Evolutionary conservation across 2,888 invertebrate genomes (phyloP), one percentile per base, ranked within the genome.

Genomic region (Eremobia ochroleuca): DNA sequence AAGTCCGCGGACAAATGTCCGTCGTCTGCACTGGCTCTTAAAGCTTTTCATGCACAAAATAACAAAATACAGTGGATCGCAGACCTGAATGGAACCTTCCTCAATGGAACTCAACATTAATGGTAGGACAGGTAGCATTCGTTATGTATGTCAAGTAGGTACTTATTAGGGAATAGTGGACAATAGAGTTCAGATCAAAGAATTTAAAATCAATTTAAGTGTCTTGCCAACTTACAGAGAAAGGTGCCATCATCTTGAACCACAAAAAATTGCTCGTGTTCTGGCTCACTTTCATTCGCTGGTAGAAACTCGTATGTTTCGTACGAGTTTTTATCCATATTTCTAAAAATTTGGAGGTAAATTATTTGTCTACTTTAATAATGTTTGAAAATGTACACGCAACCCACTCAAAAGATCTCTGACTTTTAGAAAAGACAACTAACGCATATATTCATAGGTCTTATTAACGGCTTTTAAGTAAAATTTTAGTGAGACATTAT

Each of bases 161-260:
- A 62, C 9, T 18, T 61, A 31, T 4, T 31, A 34, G n/a, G n/a
- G 28, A 67, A 67, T 49, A 49, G n/a, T 34, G 25, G 15, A 67
- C 9, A 49, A 0, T 49, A 67, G 25, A 66, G 25, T 8, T 25
- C 5, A 25, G 6, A 34, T 25, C 13, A 46, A 37, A 59, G 34
- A 58, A 72, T 70, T 70, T 15, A 18, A 31, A 31, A 43, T 37
- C 0, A 28, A 49, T 31, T 31, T 73, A 49, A n/a, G 2, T n/a
- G 5, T 46, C 0, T 34, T 58, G 37, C 4, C 9, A 37, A 78
- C 94, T 92, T 89, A 94, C 95, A 89, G 28, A 96, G 86, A 87
- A 95, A 93, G 59, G 95, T 94, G 25, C 94, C 95, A 91, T 96
- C 94, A 77, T 96, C 94, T 88, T 96, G 94, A 62, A 97, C 93